Evolutionary conservation across 2,888 invertebrate genomes (phyloP), one percentile per base, ranked within the genome.

Genomic region (Nycteola revayana): DNA sequence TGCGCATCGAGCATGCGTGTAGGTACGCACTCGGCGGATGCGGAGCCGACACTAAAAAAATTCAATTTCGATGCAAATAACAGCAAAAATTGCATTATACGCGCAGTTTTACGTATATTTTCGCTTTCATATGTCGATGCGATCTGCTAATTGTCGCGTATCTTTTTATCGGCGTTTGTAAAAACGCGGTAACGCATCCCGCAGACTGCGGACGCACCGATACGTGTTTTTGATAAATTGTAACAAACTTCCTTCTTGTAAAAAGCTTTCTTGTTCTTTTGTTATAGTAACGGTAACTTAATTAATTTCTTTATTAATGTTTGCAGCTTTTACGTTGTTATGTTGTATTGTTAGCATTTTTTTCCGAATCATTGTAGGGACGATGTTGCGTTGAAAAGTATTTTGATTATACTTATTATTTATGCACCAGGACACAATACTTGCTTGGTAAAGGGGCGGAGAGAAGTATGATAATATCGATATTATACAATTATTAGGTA

Each of bases 181-280:
- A 86, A 85, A 86, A 87, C 67, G 74, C 79, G 75, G 75, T 71
- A 70, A 62, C 61, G 72, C 79, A 70, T 85, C 86, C 82, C 50
- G 59, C 20, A 44, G 41, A 41, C 50, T 39, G 55, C 57, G 45
- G 42, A 42, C 25, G 29, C 36, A 42, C 35, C 49, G 73, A 69
- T 74, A 60, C 56, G 52, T 21, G 21, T 21, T 58, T 63, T 60
- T 53, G 77, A 77, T 76, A 72, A 76, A 66, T 66, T 42, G 38
- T 45, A 43, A 48, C 32, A 31, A 40, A 36, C 47, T 34, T 65
- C 59, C 57, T 47, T 49, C 34, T 42, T 44, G 25, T 42, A 43
- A 50, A 32, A 34, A 37, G 37, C 31, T 36, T 42, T 7, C 1
- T 29, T 26, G 14, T 33, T 33, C 28, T 10, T 20, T 9, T 10